These are phyloP conservation scores for Gila robusta DNA, from an alignment of 2,797 vertebrate species.

Conservation along the genomic window DNA sequence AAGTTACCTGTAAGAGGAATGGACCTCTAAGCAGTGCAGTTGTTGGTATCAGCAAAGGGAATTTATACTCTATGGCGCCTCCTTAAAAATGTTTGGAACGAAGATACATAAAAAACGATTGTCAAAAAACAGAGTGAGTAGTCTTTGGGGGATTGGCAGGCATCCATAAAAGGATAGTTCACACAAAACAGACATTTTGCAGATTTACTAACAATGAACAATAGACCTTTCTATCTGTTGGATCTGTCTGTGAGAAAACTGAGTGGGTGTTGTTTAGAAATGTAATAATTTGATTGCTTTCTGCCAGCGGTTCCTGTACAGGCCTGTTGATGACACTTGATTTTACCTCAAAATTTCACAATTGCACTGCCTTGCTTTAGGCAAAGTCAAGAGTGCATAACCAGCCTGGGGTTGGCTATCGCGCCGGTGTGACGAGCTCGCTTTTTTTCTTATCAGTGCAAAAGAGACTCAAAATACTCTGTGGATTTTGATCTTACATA, in stretches of 20 bases:
- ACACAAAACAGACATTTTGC: too few species aligned
- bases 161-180: too few species aligned
- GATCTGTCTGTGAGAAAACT: not conserved
- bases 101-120: not conserved
- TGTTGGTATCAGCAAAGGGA: not conserved
- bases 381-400: conserved; percentile 25
- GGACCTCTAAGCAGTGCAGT: not conserved
- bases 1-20: not conserved
- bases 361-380: not conserved
- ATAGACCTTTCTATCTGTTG: too few species aligned
- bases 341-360: not conserved
- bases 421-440: too few species aligned
- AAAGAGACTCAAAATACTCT: too few species aligned
- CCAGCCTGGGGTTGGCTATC: too few species aligned
- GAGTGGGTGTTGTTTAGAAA: not conserved
- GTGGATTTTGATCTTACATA: too few species aligned
- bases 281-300: not conserved
- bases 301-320: not conserved
- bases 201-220: too few species aligned
- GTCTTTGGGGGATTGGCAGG: too few species aligned
- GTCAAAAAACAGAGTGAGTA: too few species aligned
- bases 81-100: not conserved
- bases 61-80: not conserved
- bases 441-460: too few species aligned
- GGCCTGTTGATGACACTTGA: not conserved